These are phyloP conservation scores for Narcine bancroftii DNA, from an alignment of 2,113 vertebrate genomes.

Conservation along the genomic window DNA sequence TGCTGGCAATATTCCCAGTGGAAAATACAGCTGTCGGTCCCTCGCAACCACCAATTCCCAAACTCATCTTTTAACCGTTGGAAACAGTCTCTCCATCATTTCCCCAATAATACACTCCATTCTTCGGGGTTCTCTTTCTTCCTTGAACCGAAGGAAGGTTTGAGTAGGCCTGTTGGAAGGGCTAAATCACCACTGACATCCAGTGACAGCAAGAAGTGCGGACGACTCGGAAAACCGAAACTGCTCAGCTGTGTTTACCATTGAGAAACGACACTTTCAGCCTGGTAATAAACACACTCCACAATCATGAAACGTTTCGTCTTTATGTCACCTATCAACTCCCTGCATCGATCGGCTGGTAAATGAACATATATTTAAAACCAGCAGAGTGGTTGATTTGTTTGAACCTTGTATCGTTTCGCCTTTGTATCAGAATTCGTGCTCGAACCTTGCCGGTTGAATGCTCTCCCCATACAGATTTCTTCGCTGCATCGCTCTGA, in stretches of 20 bases:
- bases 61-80: not conserved
- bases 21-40: constrained; percentile 10
- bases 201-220: not conserved
- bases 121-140: not conserved
- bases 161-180: not conserved
- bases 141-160: not conserved
- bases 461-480: not conserved
- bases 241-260: not conserved
- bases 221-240: not conserved
- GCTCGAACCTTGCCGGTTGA: not conserved
- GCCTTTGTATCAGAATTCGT: not conserved
- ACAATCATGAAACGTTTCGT: too few relatives aligned
- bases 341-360: not conserved
- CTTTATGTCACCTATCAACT: not conserved
- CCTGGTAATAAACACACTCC: not conserved
- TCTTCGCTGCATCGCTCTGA: too few relatives aligned
- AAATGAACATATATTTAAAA: not conserved
- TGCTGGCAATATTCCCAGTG: not conserved
- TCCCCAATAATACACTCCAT: not conserved
- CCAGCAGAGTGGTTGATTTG: not conserved
- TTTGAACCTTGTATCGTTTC: not conserved
- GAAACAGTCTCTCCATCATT: not conserved
- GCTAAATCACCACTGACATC: not conserved
- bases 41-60: not conserved
- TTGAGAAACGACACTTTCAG: not conserved